Conservation (phyloP, 2,797 vertebrate genomes). For the Phoeniculus purpureus region DNA sequence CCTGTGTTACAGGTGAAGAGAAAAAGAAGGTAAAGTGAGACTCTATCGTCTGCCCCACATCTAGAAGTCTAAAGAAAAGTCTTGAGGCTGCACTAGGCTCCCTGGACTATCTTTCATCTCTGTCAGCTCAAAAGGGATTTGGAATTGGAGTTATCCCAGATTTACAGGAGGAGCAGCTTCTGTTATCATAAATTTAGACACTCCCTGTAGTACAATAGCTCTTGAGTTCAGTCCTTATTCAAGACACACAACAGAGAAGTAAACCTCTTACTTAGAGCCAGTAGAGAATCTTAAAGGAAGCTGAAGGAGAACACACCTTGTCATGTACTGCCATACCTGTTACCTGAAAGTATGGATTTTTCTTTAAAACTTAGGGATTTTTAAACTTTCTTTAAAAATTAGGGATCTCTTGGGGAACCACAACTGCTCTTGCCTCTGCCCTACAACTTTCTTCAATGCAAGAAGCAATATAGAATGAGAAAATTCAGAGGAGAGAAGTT, state of each 20-base stretch:
- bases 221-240: not conserved
- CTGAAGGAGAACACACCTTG: not conserved
- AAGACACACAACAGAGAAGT: not conserved
- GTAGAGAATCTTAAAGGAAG: not conserved
- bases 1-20: not conserved
- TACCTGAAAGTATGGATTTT: not conserved
- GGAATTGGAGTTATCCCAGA: constrained; percentile 18
- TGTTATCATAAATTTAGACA: constrained; percentile 23
- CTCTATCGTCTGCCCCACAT: constrained; percentile 3
- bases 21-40: constrained; percentile 6
- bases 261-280: not conserved
- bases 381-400: no score
- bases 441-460: not conserved
- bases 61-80: not conserved
- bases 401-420: not conserved
- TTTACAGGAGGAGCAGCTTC: constrained; percentile 27
- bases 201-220: not conserved
- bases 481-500: not conserved
- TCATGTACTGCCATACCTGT: not conserved
- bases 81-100: not conserved
- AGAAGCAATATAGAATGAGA: not conserved
- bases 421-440: not conserved
- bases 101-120: constrained; percentile 23
- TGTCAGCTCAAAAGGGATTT: constrained; percentile 35
- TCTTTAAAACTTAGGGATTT: no score